Base-by-base conservation (phyloP, 1,140 invertebrate species). In the Drosophila baimaii region DNA sequence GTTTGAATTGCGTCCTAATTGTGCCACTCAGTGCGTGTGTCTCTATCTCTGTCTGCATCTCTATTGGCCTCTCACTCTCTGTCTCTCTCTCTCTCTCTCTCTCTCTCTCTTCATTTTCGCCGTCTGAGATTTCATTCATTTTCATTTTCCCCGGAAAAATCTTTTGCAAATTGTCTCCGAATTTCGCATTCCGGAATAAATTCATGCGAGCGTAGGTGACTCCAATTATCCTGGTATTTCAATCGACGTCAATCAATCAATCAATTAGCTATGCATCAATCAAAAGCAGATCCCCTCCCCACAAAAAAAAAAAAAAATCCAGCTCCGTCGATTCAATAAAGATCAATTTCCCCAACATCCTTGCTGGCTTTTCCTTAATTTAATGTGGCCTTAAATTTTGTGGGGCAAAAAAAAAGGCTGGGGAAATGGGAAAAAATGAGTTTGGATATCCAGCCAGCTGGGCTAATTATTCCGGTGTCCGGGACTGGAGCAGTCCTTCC, bases 201-300 rank as follows among this genome's bases (percentile, higher is more conserved):
- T 41, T 41, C 37, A 35, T 57, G 35, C 31, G 31, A 41, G n/a
- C 31, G 31, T 21, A 74, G 61, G 31, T 75, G 71, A 49, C 51
- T 75, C 21, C 31, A 56, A 31, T 37, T 51, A 65, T 65, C 19
- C 13, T 23, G 52, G 47, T 27, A 76, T 59, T 39, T 66, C 47
- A 54, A 49, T 68, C 31, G 64, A 70, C 29, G 66, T 62, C 74
- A 59, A 68, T 77, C 62, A 77, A 77, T 82, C 79, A 78, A 62
- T 71, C 81, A 58, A 70, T 61, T 64, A 75, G 70, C 47, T 49
- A 21, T 62, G 70, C 79, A 88, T 88, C 82, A 79, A 86, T 86
- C 83, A 88, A 86, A 68, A 25, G 64, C 59, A 79, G 35, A 81
- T 43, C 55, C 63, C 77, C n/a, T n/a, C n/a, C n/a, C n/a, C n/a